These are phyloP conservation scores for Zapornia atra DNA, from an alignment of 2,113 vertebrate species.

Conservation along the genomic window DNA sequence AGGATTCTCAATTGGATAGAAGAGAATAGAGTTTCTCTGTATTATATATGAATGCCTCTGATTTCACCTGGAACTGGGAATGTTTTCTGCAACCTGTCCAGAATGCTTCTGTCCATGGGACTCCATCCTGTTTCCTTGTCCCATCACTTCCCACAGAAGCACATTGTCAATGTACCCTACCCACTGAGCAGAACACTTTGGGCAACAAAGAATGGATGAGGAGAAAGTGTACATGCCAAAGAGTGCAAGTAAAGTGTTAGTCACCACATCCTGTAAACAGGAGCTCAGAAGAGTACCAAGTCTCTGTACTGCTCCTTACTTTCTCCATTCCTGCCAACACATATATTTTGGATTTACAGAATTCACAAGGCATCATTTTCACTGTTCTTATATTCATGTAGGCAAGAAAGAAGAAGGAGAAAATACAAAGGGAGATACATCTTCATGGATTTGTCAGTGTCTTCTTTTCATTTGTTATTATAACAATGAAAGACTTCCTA, in stretches of 20 bases:
- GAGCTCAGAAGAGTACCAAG: background rate
- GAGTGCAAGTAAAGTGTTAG: accelerated
- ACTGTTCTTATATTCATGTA: background rate
- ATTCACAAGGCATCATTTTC: background rate
- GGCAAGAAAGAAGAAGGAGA: background rate
- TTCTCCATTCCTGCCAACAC: background rate
- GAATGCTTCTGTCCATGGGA: background rate
- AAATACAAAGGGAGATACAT: background rate
- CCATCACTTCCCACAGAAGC: background rate
- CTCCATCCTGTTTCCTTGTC: background rate
- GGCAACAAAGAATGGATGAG: background rate
- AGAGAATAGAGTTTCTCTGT: background rate
- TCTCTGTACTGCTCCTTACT: background rate
- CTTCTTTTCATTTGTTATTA: background rate
- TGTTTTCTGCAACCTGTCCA: background rate
- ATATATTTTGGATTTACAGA: background rate
- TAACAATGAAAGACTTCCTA: background rate
- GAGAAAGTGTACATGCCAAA: background rate
- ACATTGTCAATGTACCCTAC: background rate
- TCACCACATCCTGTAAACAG: background rate
- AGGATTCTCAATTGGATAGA: background rate
- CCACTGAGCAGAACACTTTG: background rate
- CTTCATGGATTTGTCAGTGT: background rate
- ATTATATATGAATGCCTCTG: background rate
- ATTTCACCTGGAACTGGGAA: background rate